Evolutionary conservation across 2,888 invertebrate genomes (phyloP).

Genomic region (Melanchra persicariae): DNA sequence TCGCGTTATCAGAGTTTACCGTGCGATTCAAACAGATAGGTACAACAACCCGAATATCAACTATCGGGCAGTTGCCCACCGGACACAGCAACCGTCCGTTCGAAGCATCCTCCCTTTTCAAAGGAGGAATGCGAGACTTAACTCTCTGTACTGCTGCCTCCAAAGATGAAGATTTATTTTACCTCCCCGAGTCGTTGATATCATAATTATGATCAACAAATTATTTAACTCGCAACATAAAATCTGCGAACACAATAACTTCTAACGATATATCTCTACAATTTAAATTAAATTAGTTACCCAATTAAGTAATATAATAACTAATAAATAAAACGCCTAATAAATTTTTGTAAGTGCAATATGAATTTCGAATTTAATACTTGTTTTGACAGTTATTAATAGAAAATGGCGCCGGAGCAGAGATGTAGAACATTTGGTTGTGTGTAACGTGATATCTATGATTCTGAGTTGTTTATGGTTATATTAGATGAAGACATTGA

Average conservation of each 20-base stretch:
- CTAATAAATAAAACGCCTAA: constrained; percentile 34
- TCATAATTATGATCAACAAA: neutral
- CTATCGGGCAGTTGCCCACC: no score
- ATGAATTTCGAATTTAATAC: constrained; percentile 50
- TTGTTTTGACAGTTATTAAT: constrained; percentile 57
- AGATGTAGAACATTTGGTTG: constrained; percentile 52
- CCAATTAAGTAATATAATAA: constrained; percentile 37
- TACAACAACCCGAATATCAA: no score
- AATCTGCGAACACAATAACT: constrained; percentile 16
- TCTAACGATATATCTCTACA: neutral
- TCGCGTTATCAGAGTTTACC: no score
- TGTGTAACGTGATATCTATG: constrained; percentile 47
- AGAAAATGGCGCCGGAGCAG: constrained; percentile 49
- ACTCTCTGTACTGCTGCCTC: no score
- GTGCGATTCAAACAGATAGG: no score
- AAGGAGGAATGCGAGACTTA: no score
- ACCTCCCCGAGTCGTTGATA: neutral
- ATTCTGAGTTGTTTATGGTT: constrained; percentile 36
- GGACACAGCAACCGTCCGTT: no score
- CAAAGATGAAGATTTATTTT: neutral
- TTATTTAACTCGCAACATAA: constrained; percentile 9
- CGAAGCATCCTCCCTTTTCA: no score
- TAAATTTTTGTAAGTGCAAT: constrained; percentile 44
- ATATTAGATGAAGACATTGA: constrained; percentile 38
- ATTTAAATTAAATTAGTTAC: constrained; percentile 35